Evolutionary conservation across 53 echinoderm and acorn worm species (phyloP).

Genomic region (Paelopatides confundens): DNA sequence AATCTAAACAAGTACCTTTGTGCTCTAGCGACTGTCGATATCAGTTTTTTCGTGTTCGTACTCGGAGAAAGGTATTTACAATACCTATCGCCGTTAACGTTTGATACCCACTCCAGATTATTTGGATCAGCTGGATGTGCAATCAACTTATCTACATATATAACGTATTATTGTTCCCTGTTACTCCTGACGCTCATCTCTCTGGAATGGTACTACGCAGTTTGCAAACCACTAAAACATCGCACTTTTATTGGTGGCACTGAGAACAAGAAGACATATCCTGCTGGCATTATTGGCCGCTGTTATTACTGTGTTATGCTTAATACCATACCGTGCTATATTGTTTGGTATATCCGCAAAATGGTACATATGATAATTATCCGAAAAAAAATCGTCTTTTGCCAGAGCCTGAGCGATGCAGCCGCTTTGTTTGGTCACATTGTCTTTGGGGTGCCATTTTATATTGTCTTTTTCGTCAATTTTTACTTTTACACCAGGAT

Average conservation of each 20-base stretch:
- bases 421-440: background rate
- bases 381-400: background rate
- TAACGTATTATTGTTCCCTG: background rate
- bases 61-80: background rate
- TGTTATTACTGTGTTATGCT: background rate
- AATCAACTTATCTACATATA: background rate
- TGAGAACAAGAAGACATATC: conserved; percentile 7
- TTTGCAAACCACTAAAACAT: background rate
- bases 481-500: background rate
- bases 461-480: background rate
- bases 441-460: background rate
- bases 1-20: conserved; percentile 8
- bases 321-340: background rate
- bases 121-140: background rate
- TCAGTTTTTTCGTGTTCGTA: background rate
- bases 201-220: conserved; percentile 13
- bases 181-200: background rate
- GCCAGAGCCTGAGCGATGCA: background rate
- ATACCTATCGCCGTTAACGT: background rate
- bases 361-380: background rate
- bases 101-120: background rate
- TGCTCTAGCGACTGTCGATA: background rate
- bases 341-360: background rate
- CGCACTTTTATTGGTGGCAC: background rate
- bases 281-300: background rate